These are phyloP conservation scores for Epinephelus coioides DNA, from an alignment of 2,797 vertebrate species.

Conservation along the genomic window DNA sequence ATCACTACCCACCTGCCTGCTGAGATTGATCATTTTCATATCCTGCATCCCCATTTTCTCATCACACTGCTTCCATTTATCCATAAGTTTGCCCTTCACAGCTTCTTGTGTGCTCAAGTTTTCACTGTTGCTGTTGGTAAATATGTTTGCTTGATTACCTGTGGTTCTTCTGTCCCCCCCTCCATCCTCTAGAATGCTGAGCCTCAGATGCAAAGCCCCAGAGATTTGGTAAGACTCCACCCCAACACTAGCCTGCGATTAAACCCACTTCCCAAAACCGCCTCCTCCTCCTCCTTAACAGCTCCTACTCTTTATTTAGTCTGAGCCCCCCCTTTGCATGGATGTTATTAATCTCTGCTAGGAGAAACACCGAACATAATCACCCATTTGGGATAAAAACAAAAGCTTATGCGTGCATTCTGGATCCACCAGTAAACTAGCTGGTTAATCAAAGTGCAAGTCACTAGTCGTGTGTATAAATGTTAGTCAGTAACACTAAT, in stretches of 20 bases:
- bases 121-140: conserved; percentile 22
- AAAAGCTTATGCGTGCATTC: conserved; percentile 14
- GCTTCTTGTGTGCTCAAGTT: conserved; percentile 5
- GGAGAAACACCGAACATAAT: background rate
- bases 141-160: conserved; percentile 54
- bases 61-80: background rate
- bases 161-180: conserved; percentile 50
- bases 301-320: conserved; percentile 26
- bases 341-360: conserved; percentile 19
- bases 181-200: conserved; percentile 76
- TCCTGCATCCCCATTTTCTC: conserved; percentile 38
- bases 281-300: background rate
- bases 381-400: conserved; percentile 29
- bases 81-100: background rate
- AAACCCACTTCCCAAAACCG: conserved; percentile 13
- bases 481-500: conserved; percentile 35
- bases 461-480: conserved; percentile 2
- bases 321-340: background rate
- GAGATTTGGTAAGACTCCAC: conserved; percentile 83
- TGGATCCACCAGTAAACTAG: conserved; percentile 18
- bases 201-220: conserved; percentile 74
- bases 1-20: conserved; percentile 2
- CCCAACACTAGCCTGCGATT: conserved; percentile 42
- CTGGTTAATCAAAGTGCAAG: conserved; percentile 47
- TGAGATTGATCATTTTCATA: conserved; percentile 26